phyloP scores from a whole-genome alignment of 2,113 vertebrate species.

The Dolichallabes microphthalmus region DNA sequence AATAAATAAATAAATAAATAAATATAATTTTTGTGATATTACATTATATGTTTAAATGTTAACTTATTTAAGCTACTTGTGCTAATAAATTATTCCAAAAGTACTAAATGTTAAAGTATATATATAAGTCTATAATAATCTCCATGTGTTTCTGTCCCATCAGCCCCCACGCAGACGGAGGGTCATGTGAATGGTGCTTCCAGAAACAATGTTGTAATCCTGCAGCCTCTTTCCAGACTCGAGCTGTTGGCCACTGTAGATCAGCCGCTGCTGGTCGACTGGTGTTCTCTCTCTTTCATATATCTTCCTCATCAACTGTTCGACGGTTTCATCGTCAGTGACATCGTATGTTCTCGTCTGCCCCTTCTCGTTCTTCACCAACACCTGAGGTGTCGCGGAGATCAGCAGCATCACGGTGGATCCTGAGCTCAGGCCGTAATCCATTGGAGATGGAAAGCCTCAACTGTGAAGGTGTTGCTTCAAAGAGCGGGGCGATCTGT shows the following conservation, averaged over 20 bases:
- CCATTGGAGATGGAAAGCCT: conserved; percentile 56
- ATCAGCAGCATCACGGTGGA: conserved; percentile 62
- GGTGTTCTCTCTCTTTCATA: conserved; percentile 42
- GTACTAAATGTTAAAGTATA: background rate
- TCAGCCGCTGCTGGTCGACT: conserved; percentile 63
- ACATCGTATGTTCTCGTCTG: conserved; percentile 52
- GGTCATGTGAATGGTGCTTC: conserved; percentile 60
- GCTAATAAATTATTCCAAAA: background rate
- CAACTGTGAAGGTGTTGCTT: background rate
- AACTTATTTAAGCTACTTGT: background rate
- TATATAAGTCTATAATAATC: background rate
- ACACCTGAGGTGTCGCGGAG: conserved; percentile 59
- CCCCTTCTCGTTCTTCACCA: conserved; percentile 60
- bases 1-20: background rate
- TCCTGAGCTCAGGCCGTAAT: conserved; percentile 54
- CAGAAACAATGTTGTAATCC: conserved; percentile 55
- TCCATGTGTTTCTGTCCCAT: conserved; percentile 9
- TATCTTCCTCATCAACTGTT: conserved; percentile 55
- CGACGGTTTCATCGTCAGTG: conserved; percentile 50
- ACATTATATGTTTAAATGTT: background rate
- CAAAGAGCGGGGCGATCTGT: conserved; percentile 7
- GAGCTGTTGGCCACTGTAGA: conserved; percentile 56
- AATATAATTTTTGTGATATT: background rate
- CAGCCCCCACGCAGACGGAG: conserved; percentile 65
- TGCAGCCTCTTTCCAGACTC: conserved; percentile 26